phyloP scores from a whole-genome alignment of 1,140 invertebrate species.

The Drosophila tropicalis region DNA sequence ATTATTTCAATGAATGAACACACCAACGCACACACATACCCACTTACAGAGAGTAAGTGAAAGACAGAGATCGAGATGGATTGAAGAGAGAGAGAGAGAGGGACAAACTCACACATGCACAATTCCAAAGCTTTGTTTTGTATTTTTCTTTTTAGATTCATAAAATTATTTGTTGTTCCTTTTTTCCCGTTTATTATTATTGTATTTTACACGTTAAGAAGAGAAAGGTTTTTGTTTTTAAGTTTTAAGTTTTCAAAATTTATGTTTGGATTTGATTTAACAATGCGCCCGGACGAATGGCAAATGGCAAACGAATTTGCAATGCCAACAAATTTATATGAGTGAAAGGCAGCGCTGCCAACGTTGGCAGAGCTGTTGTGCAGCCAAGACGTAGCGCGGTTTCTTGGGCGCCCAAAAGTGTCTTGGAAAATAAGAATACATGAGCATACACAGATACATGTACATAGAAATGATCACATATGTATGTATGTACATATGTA shows the following conservation, averaged over 20 bases:
- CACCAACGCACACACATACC: slow-evolving; percentile 25
- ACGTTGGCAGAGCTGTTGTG: slow-evolving; percentile 21
- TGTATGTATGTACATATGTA: too few species aligned
- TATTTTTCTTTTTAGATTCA: slow-evolving; percentile 58
- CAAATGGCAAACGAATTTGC: slow-evolving; percentile 76
- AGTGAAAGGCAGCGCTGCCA: slow-evolving; percentile 79
- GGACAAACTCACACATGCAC: slow-evolving; percentile 32
- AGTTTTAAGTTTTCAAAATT: slow-evolving; percentile 17
- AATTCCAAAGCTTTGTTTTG: slow-evolving; percentile 36
- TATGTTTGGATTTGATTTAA: slow-evolving; percentile 62
- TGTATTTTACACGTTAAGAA: slow-evolving; percentile 27
- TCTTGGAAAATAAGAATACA: too few species aligned
- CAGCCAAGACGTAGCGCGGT: slow-evolving; percentile 1
- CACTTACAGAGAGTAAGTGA: not conserved
- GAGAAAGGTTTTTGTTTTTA: slow-evolving; percentile 33
- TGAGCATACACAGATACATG: too few species aligned
- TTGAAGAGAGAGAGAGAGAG: not conserved
- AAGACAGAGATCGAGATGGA: not conserved
- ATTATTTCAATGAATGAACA: slow-evolving; percentile 76
- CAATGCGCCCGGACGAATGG: slow-evolving; percentile 71
- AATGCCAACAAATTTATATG: slow-evolving; percentile 82
- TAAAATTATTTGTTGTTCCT: slow-evolving; percentile 61
- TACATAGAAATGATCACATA: too few species aligned
- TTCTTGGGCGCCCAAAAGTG: not conserved
- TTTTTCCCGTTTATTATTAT: slow-evolving; percentile 22